Base-by-base conservation (phyloP, 1,140 invertebrate genomes). In the Tetragnatha versicolor region DNA sequence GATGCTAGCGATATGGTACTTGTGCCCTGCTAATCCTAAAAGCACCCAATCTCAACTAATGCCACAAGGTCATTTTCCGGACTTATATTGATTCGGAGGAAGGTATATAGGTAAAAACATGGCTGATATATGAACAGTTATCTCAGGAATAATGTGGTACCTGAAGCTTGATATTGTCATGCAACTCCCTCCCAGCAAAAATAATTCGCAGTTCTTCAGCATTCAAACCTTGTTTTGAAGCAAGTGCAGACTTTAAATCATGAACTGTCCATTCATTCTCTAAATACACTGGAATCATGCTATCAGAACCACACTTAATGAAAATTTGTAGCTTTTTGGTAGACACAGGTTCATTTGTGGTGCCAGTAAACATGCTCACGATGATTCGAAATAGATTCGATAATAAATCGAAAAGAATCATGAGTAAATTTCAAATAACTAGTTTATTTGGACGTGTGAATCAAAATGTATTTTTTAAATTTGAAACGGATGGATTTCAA, bases 151-250 rank as follows among this genome's bases (percentile, higher is more conserved):
- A n/a, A 22, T 12, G 60, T 51, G n/a, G 78, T 85, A 93, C 92
- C 86, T 91, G 89, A 79, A 94, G 89, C 45, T 90, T 88, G 14
- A 90, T 90, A 12, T 90, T 89, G 85, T 94, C 91, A 73, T 91
- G 89, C 1, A 95, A 85, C 84, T 94, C 92, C 85, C 93, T 94
- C 17, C 93, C 93, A 53, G 93, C 93, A 85, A 95, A 93, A 84
- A 95, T 94, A 51, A 95, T 93, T 85, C 92, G 92, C 3, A 94
- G 87, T 83, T 94, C 91, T 25, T 92, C 89, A 1, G 91, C 89
- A 49, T 88, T 84, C 60, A 92, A 86, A 0, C 91, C 91, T 55
- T 93, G 85, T 84, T 90, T 88, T 2, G 90, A 89, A 0, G 91
- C 91, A 9, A 94, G 88, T 49, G 91, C 84, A 85, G 92, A 88